Conservation (phyloP, 2,113 vertebrate species). For the Ellobius talpinus region DNA sequence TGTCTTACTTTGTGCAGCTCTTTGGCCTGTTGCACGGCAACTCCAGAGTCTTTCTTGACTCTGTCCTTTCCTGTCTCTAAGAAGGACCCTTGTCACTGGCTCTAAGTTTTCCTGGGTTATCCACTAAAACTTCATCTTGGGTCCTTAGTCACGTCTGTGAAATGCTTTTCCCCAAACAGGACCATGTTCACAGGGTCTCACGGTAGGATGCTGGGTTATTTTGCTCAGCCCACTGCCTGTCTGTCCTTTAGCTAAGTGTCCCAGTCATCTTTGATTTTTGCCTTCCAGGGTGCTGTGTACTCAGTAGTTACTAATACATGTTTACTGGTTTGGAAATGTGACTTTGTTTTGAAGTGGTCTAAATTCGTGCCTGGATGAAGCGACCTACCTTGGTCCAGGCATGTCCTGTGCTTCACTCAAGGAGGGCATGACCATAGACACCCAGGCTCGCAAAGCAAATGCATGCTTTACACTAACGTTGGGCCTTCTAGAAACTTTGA, state of each 20-base stretch:
- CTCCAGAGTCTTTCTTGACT: background rate
- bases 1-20: background rate
- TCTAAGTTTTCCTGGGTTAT: background rate
- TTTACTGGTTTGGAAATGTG: slow-evolving; percentile 50
- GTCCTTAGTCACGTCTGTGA: background rate
- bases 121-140: background rate
- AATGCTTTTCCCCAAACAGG: background rate
- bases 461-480: background rate
- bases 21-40: background rate
- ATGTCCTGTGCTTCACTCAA: background rate
- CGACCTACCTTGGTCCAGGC: background rate
- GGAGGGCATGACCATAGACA: background rate
- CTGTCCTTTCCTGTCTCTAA: background rate
- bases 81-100: background rate
- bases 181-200: background rate
- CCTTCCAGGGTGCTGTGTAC: background rate
- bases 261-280: background rate
- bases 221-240: background rate
- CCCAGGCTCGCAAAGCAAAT: background rate
- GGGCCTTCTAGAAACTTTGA: background rate
- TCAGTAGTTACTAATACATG: slow-evolving; percentile 1
- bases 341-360: slow-evolving; percentile 43
- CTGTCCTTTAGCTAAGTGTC: background rate
- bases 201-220: background rate
- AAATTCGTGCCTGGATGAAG: slow-evolving; percentile 9